Evolutionary conservation across 2,797 vertebrate species (phyloP), one percentile per base, ranked within the genome.

Genomic region (Pangasius larnaudii): DNA sequence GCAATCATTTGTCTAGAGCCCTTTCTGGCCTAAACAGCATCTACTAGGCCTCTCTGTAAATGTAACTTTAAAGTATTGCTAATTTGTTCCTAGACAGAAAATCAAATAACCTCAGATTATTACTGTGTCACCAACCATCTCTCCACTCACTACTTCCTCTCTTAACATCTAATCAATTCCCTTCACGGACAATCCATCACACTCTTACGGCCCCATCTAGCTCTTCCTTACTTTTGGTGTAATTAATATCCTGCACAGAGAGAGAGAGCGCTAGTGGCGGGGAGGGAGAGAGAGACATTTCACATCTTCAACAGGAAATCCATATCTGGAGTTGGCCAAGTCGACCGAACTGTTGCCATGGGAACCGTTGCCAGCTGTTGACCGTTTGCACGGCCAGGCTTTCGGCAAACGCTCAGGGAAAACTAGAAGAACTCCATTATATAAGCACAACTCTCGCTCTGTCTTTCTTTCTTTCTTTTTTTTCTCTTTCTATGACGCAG

Each of bases 321-420:
- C 91, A 90, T 94, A 94, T 92, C 93, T 94, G 93, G 94, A 91
- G 86, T 89, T 93, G 85, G 27, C 46, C 27, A 72, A 78, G 77
- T 86, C 39, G 80, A 75, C 49, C 27, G 36, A 83, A 74, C 61
- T 78, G 88, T 89, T 89, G 61, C 85, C 72, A 89, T 89, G 88
- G 88, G 71, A 84, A 89, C 88, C 67, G 10, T 10, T 84, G 36
- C 88, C 88, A 89, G 88, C 85, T 89, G 88, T 89, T 84, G 85
- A 87, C 88, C 75, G 69, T 61, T 74, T 56, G 33, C 49, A 63
- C n/a, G 58, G 85, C 86, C 85, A n/a, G 72, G 53, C 88, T 84
- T 71, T 86, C 30, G 46, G 79, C 30, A 78, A 75, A 46, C 14
- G 30, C 69, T 33, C 24, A 61, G 61, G 71, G 46, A 79, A 79